Evolutionary conservation across 2,113 vertebrate genomes (phyloP).

Genomic region (Equus przewalskii): DNA sequence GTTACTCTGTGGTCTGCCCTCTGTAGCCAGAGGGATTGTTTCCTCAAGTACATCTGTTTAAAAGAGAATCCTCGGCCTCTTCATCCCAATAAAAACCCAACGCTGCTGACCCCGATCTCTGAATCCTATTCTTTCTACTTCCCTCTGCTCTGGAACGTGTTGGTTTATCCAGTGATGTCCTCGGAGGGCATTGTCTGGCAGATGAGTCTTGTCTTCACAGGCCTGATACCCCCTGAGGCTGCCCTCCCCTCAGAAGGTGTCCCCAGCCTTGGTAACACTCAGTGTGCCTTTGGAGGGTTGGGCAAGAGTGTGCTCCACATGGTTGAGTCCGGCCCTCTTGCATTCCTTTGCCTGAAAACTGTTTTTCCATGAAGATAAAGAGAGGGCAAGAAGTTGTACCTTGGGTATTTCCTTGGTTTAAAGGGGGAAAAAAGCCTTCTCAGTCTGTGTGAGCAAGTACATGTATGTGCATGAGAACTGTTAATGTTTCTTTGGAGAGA

Average conservation of each 20-base stretch:
- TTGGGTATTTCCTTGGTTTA: conserved; percentile 25
- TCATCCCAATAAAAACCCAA: background rate
- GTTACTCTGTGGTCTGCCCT: background rate
- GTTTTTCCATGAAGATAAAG: background rate
- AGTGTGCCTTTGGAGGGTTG: accelerated
- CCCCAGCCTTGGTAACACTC: too few species aligned
- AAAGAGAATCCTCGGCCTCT: background rate
- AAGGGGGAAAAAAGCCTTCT: background rate
- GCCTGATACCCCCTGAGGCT: background rate
- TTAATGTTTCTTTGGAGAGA: conserved; percentile 73
- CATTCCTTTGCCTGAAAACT: background rate
- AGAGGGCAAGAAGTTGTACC: background rate
- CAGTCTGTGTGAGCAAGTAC: conserved; percentile 13
- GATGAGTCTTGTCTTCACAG: background rate
- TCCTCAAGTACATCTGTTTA: background rate
- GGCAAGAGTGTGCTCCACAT: background rate
- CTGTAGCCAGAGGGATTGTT: background rate
- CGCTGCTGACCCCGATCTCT: background rate
- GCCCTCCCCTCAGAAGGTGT: background rate
- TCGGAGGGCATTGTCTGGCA: background rate
- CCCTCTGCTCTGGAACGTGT: background rate
- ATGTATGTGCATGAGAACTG: conserved; percentile 41
- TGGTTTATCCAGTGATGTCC: background rate
- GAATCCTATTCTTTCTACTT: background rate
- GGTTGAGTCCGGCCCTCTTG: background rate